These are phyloP conservation scores for Calypte anna DNA, from an alignment of 2,113 vertebrate species.

Conservation along the genomic window DNA sequence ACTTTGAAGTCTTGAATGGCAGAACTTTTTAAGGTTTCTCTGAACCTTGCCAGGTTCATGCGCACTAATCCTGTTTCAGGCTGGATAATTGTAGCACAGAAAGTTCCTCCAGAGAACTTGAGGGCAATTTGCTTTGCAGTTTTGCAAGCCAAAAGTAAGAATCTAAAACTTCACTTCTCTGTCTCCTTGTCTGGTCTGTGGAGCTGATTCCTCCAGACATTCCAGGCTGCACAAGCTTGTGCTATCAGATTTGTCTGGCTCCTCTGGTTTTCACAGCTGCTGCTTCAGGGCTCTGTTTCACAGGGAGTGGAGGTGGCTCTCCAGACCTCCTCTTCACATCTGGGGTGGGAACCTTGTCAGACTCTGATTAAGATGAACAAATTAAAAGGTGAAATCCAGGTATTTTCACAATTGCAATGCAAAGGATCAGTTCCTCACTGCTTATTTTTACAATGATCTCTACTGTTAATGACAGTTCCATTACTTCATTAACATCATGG, in stretches of 20 bases:
- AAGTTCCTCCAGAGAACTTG: neutral
- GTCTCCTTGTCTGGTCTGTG: neutral
- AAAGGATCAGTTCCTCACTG: neutral
- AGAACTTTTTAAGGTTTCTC: neutral
- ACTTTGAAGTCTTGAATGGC: neutral
- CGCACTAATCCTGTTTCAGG: neutral
- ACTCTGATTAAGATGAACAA: constrained; percentile 41
- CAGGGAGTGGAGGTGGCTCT: neutral
- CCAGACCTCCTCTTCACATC: neutral
- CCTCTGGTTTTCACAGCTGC: neutral
- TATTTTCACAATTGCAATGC: constrained; percentile 37
- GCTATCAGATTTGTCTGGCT: neutral
- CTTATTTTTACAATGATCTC: constrained; percentile 33
- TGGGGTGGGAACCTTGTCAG: neutral
- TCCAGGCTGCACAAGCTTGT: neutral
- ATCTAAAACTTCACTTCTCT: neutral
- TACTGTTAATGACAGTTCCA: constrained; percentile 20
- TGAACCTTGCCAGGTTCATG: neutral
- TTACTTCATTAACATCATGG: neutral
- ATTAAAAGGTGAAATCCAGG: constrained; percentile 50
- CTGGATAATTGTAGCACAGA: neutral
- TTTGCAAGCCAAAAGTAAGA: neutral
- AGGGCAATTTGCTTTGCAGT: neutral
- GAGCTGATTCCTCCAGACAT: neutral
- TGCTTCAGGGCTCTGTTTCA: neutral